Percentiles rank a stretch among this genome's conserved stretches.
Evolutionary conservation across 2,797 vertebrate genomes (phyloP).

Genomic region (Tolypeutes matacus): DNA sequence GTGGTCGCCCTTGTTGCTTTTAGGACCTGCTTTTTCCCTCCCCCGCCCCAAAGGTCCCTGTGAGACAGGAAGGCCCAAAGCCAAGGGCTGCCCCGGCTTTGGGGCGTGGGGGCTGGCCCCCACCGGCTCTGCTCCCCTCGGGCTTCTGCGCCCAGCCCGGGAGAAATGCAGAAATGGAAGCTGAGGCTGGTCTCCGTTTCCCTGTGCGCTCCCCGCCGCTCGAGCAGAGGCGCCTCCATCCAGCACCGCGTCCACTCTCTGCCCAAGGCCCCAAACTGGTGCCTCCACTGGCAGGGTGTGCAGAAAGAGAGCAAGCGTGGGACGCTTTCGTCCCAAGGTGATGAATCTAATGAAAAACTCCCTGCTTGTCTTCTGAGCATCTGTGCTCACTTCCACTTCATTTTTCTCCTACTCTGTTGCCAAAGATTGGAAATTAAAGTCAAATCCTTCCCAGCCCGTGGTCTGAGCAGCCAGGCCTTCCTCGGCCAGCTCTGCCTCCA

Average conservation of each 20-base stretch:
- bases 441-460: not conserved
- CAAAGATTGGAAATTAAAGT: not conserved
- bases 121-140: too few species aligned
- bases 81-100: not conserved
- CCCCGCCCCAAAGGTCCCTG: not conserved
- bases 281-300: not conserved
- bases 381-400: too few species aligned
- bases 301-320: rapidly evolving
- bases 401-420: too few species aligned
- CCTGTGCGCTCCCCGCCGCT: not conserved
- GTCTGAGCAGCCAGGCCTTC: not conserved
- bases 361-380: too few species aligned
- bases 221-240: too few species aligned
- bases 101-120: not conserved
- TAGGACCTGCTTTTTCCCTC: too few species aligned
- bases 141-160: too few species aligned
- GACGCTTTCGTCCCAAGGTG: too few species aligned
- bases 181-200: not conserved
- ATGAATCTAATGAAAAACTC: too few species aligned
- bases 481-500: not conserved
- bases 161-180: not conserved
- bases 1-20: not conserved
- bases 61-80: not conserved
- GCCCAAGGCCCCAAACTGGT: too few species aligned
- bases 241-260: too few species aligned